Base-by-base conservation (phyloP, 1,140 invertebrate species). In the Mercenaria mercenaria region DNA sequence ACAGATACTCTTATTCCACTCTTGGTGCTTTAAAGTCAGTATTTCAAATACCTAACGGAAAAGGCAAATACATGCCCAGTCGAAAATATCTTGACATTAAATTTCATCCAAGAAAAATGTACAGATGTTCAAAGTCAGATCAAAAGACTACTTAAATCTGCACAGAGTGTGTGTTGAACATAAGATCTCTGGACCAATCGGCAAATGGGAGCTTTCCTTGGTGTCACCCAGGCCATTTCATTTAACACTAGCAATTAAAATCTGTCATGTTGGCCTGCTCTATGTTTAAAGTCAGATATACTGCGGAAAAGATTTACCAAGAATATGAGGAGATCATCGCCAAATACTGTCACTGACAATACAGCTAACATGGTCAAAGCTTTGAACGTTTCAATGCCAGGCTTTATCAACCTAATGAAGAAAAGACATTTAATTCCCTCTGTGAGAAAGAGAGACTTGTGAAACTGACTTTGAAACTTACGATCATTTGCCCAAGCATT, bases 141-240 rank as follows among this genome's bases (percentile, higher is more conserved):
- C 6, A 64, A 64, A 32, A 6, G 20, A 8, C 6, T 8, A 23
- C 59, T 64, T 6, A 64, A 23, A 10, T n/a, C 23, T 6, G 59
- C 59, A 15, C 6, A 6, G 20, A 64, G 32, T 64, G 32, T 64
- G 23, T 64, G 59, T 64, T 23, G 6, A 23, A 64, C 59, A 4
- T 8, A 8, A 8, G 59, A 64, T 64, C 4, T 64, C 23, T 64
- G 59, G 59, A 26, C 59, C 10, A 64, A 64, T 20, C 6, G 59
- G 23, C n/a, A 64, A 32, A 64, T 64, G 59, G 4, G 59, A 4
- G 6, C 59, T 8, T 72, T 72, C 37, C 23, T 72, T 10, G 67
- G 67, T 72, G 29, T 72, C 10, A 72, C 67, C n/a, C n/a, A 72
- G 67, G 67, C 29, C 67, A 72, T 23, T 72, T 18, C 29, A 41